Base-by-base conservation (phyloP, 1,140 invertebrate genomes). In the Drosophila setifemur region DNA sequence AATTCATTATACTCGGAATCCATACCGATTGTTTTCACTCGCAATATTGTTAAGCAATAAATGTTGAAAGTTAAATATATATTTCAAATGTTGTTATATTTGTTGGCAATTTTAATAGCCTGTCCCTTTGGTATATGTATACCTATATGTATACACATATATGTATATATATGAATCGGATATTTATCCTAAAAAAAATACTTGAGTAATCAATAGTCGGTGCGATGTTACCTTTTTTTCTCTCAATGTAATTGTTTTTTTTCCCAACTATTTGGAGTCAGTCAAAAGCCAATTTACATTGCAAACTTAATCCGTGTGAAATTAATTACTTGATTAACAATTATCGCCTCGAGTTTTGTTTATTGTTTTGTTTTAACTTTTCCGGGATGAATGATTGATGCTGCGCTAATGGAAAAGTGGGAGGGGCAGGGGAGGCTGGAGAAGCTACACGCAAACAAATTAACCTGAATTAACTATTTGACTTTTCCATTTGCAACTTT, bases 281-380 rank as follows among this genome's bases (percentile, higher is more conserved):
- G 78, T 66, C 54, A 74, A 85, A 74, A 83, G 78, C 78, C 79
- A 83, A 85, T 83, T 83, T 85, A 85, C 70, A 71, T 77, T 52
- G 74, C 64, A 66, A 83, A 83, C 79, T 78, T 79, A 83, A 79
- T 78, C 64, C 79, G 79, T 85, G 74, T 85, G 73, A 83, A 83
- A 85, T 71, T 74, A 78, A 74, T 85, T 74, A 83, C 74, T 74
- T 73, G 70, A 54, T 54, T 78, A 78, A 71, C 40, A 73, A 73
- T 77, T 44, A 53, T 76, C 43, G 52, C 14, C 11, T 39, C n/a
- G 29, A 37, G 19, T 57, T 45, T 12, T 47, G 18, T 12, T 44
- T 71, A 14, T 39, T 55, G 29, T 45, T 55, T 26, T 40, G 23
- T 45, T 40, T 12, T 33, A 26, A 8, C 4, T 57, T 18, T 9